Base-by-base conservation (phyloP, 1,140 invertebrate species). In the Pseudomyrmex flavicornis region DNA sequence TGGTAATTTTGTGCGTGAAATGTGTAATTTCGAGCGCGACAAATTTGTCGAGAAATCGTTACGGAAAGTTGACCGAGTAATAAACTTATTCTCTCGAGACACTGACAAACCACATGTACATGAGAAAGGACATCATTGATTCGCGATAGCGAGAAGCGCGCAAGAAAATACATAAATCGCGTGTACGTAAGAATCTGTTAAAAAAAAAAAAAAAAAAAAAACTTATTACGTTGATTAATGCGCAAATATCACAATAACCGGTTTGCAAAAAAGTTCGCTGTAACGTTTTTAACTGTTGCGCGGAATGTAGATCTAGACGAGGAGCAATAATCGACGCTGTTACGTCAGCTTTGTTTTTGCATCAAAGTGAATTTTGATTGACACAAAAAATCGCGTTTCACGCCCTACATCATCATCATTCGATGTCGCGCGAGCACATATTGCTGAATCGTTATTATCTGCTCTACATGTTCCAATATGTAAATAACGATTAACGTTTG, bases 281-380 rank as follows among this genome's bases (percentile, higher is more conserved):
- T 17, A 63, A 75, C 20, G n/a, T 66, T 72, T 20, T 22, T 20
- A 2, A 46, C 48, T 35, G n/a, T 4, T 26, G 26, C 26, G 35
- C 35, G 15, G 12, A 54, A 52, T 3, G 2, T 12, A 48, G 5
- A 10, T 65, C n/a, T 52, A 12, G 35, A 35, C 35, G 10, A 26
- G 46, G 13, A 10, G 52, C 13, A 48, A 59, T 20, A 69, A 58
- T 46, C 10, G 50, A 9, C 26, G 13, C 7, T 44, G 26, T 68
- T 76, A 79, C 9, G 8, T 68, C 75, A 58, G 20, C 35, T 58
- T 13, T 12, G 66, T 66, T 66, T 35, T 35, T 3, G 35, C 35
- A 7, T 17, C 26, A n/a, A 66, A 68, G 48, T 17, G 9, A 13
- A 46, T 46, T 56, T 58, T 17, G 35, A 58, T 22, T 15, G n/a